Base-by-base conservation (phyloP, 2,888 invertebrate species). In the Eupithecia dodoneata region DNA sequence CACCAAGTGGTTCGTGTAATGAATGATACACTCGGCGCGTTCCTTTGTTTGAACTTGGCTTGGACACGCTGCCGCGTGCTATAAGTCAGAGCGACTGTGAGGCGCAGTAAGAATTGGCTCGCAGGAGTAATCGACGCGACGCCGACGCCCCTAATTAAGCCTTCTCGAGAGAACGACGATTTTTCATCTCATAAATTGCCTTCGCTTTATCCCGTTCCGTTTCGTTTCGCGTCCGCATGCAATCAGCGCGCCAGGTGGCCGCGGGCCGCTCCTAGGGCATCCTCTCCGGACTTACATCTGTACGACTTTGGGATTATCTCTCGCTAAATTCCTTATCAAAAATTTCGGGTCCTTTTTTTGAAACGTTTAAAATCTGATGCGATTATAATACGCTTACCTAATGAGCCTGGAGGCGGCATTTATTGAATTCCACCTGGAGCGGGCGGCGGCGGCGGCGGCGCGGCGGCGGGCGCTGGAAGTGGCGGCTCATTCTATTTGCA, bases 101-200 rank as follows among this genome's bases (percentile, higher is more conserved):
- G 65, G 74, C 73, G 47, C 76, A 72, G 65, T 74, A 74, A 74
- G 76, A 76, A 79, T 72, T 78, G 80, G 80, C 78, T 81, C 82
- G 76, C 71, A 79, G n/a, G 47, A 47, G 77, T 81, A 80, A 76
- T 79, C 71, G 79, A 80, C 66, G 76, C 79, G 77, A 77, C 76
- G 75, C 78, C 71, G 79, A 80, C 66, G 76, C 79, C 76, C 76
- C 76, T 78, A 76, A 78, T 80, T 76, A 81, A 82, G 79, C 80
- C 80, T 82, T 82, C 78, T 78, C 67, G 73, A 65, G 73, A 77
- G 78, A 76, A 81, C 78, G 79, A 78, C 80, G 67, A 82, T 80
- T 80, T 80, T 80, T 82, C 78, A 82, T 81, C 74, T 76, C 71
- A 76, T 74, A 74, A 79, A 79, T 79, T 74, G 76, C 72, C 72